Percentiles rank a stretch among this genome's conserved stretches.
These are phyloP conservation scores for Sarcophaga bullata DNA, from an alignment of 1,140 invertebrate species.

Conservation along the genomic window DNA sequence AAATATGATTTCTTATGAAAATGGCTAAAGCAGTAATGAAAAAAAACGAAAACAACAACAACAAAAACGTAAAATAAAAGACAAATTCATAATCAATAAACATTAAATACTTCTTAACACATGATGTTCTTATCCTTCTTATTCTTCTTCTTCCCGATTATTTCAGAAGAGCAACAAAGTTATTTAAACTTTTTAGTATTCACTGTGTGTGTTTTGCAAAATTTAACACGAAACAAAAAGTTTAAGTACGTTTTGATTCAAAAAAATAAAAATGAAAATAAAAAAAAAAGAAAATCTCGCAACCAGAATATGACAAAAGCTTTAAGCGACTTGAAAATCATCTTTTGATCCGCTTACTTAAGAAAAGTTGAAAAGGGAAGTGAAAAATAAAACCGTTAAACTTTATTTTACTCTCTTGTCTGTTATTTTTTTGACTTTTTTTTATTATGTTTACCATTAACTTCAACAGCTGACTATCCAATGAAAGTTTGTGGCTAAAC, in stretches of 20 bases:
- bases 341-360: constrained; percentile 64
- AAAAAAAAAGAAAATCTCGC: neutral
- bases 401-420: neutral
- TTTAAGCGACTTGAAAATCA: constrained; percentile 65
- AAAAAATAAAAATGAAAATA: neutral
- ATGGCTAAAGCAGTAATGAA: constrained; percentile 14
- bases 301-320: constrained; percentile 57
- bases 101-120: too few relatives aligned
- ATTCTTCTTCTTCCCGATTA: too few relatives aligned
- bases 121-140: too few relatives aligned
- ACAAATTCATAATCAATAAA: too few relatives aligned
- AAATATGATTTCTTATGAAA: constrained; percentile 6
- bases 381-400: constrained; percentile 5
- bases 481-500: too few relatives aligned
- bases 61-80: too few relatives aligned
- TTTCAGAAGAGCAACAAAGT: too few relatives aligned
- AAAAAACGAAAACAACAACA: too few relatives aligned
- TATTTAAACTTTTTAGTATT: neutral
- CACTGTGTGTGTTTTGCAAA: neutral
- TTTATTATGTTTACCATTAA: neutral
- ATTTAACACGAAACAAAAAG: constrained; percentile 22
- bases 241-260: neutral
- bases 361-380: constrained; percentile 47
- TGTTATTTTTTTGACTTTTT: neutral
- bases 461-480: neutral